Base-by-base conservation (phyloP, 1,140 invertebrate genomes). In the Drosophila rhopaloa region DNA sequence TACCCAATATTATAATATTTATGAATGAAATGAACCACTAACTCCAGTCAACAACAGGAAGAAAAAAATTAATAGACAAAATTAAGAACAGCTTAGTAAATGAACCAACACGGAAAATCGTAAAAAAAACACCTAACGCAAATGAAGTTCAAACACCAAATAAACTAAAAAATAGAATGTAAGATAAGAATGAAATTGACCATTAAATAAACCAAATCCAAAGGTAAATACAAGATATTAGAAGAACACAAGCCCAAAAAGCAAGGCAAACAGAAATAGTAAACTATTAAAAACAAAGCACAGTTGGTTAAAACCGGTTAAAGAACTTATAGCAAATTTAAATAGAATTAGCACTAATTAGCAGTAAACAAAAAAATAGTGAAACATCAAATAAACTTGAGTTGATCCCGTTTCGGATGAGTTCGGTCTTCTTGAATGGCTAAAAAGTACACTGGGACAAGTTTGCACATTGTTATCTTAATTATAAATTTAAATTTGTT, bases 61-160 rank as follows among this genome's bases (percentile, higher is more conserved):
- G 65, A 68, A 53, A 68, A 51, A 63, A 63, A 53, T 11, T 24
- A 29, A 56, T 56, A 16, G 27, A 41, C 27, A 7, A 5, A 19
- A 24, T 29, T 27, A 51, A 19, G 58, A 38, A 5, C 14, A 19
- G 19, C 29, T 38, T 11, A 19, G 29, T 14, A 4, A 27, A 32
- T 29, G 13, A 46, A 44, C 14, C 24, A 7, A 55, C 41, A 41
- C 16, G 35, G 16, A 47, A 55, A 47, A 56, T 55, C 48, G 27
- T 51, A 16, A 51, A 51, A 50, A 7, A 32, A 59, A 58, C 11
- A 29, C n/a, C 16, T 29, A n/a, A 55, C 16, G n/a, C 14, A n/a
- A 47, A 27, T 32, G 16, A 47, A 32, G 19, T 1, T 5, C 9
- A 11, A 43, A 50, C 14, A 47, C 13, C 41, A 35, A 47, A 66